Base-by-base conservation (phyloP, 2,797 vertebrate genomes). In the Schizothorax lantsangensis region DNA sequence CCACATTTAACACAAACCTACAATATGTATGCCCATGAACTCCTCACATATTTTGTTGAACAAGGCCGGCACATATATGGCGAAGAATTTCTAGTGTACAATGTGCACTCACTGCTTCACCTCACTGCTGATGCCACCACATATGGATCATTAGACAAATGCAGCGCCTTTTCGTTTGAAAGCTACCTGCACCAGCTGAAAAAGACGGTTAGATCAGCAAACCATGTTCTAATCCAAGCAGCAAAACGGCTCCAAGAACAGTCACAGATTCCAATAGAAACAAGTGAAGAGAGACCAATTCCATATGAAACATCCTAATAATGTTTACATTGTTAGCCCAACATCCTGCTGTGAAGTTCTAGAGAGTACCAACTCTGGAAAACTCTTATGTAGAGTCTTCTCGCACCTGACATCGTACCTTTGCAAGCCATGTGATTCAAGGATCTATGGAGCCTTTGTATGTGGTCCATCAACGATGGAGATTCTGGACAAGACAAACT, bases 291-390 rank as follows among this genome's bases (percentile, higher is more conserved):
- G 38, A 81, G 62, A 68, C 64, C 43, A 81, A 81, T 68, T 11
- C 30, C 30, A 81, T 10, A 11, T 69, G 52, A 72, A 72, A 26
- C 69, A 84, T 54, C 23, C 66, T 40, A 57, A 72, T 19, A 74
- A 54, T 40, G 69, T 71, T 49, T 71, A 52, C 49, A 69, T 82
- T 38, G 80, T 81, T 68, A 66, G 59, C 79, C 79, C 79, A 81
- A 81, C 79, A 68, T 81, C 79, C 38, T 81, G 79, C 79, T 81
- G 79, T 81, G 79, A 84, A 74, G 82, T 84, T 38, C 66, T 84
- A 8, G 52, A 84, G 33, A 74, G 38, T 21, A 72, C 26, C 49
- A 74, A 57, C 82, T 40, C 69, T 1, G 52, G 36, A 72, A 72
- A 84, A 52, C 45, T 73, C 15, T 38, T 38, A 17, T 72, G 47